These are phyloP conservation scores for Ormyrus rosae DNA, from an alignment of 2,888 invertebrate species.

Conservation along the genomic window DNA sequence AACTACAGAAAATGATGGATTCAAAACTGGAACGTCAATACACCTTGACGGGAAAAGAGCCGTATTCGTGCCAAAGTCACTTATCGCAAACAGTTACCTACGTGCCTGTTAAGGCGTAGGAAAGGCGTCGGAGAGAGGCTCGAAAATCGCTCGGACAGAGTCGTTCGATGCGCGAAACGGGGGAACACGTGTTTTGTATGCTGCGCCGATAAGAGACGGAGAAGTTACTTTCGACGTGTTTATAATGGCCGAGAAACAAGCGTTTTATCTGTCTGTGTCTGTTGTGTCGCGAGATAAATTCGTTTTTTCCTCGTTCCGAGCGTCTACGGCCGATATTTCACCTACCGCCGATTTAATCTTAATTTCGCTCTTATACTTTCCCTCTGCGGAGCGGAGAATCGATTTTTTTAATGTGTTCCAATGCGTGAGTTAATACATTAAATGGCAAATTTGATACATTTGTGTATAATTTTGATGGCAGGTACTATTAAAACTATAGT, in stretches of 20 bases:
- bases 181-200: conserved; percentile 47
- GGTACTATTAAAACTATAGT: too few species aligned
- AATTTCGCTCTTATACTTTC: too few species aligned
- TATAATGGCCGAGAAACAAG: background rate
- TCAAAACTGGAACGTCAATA: too few species aligned
- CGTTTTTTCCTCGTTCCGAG: conserved; percentile 7
- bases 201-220: conserved; percentile 13
- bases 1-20: too few species aligned
- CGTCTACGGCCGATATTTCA: conserved; percentile 34
- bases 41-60: too few species aligned
- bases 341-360: too few species aligned
- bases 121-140: background rate
- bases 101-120: background rate
- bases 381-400: too few species aligned
- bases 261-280: conserved; percentile 12
- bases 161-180: background rate
- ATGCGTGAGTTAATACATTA: too few species aligned
- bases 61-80: too few species aligned
- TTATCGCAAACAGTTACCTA: background rate
- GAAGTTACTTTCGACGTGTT: conserved; percentile 3
- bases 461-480: too few species aligned
- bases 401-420: too few species aligned
- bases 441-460: too few species aligned
- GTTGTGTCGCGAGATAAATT: conserved; percentile 7
- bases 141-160: conserved; percentile 16